Evolutionary conservation across 2,888 invertebrate genomes (phyloP).

Genomic region (Hypomecis punctinalis): DNA sequence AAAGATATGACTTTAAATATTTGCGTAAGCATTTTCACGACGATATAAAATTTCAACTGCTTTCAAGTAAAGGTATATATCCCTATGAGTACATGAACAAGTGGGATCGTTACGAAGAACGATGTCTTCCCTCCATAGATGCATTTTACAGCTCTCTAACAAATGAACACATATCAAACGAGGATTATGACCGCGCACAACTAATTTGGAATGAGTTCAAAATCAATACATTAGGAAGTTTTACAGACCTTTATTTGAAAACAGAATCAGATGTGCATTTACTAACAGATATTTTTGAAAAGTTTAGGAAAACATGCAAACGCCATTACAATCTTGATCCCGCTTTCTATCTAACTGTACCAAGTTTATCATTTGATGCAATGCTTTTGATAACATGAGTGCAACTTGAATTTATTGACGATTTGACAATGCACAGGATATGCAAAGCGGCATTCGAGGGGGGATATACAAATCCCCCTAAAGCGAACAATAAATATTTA

Average conservation of each 20-base stretch:
- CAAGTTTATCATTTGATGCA: constrained; percentile 29
- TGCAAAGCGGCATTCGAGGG: constrained; percentile 45
- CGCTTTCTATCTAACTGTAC: constrained; percentile 27
- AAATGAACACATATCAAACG: too few relatives aligned
- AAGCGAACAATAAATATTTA: constrained; percentile 45
- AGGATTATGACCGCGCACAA: constrained; percentile 17
- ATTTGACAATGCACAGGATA: constrained; percentile 42
- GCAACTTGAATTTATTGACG: constrained; percentile 38
- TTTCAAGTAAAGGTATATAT: background rate
- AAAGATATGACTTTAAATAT: too few relatives aligned
- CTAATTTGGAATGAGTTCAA: constrained; percentile 13
- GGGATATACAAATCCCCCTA: constrained; percentile 39
- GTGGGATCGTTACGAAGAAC: constrained; percentile 5
- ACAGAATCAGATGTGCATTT: too few relatives aligned
- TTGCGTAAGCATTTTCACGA: too few relatives aligned
- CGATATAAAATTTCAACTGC: background rate
- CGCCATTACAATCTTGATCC: constrained; percentile 29
- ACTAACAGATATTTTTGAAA: constrained; percentile 21
- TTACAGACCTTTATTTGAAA: too few relatives aligned
- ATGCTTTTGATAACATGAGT: constrained; percentile 27
- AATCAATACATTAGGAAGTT: constrained; percentile 12
- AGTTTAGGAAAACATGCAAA: constrained; percentile 17
- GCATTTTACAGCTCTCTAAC: constrained; percentile 7
- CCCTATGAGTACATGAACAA: background rate
- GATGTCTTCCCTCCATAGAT: constrained; percentile 2